Conservation (phyloP, 2,113 vertebrate species). For the Pantherophis guttatus region DNA sequence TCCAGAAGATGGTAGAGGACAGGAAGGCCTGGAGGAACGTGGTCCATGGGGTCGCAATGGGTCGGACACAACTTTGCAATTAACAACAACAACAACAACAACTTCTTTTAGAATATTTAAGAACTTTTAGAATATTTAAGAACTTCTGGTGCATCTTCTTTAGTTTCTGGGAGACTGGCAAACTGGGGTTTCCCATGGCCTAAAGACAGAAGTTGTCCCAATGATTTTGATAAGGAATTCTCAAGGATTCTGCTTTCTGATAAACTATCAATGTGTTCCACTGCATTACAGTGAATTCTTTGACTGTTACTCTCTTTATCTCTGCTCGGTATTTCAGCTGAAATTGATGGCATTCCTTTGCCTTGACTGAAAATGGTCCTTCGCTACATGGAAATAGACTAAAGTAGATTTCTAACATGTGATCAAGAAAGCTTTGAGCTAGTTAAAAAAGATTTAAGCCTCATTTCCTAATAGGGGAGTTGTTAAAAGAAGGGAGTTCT, state of each 20-base stretch:
- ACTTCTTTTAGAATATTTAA: background rate
- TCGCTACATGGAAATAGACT: background rate
- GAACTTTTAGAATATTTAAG: too few relatives aligned
- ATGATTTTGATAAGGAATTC: background rate
- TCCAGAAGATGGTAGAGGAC: too few relatives aligned
- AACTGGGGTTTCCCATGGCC: background rate
- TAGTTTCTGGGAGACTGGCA: background rate
- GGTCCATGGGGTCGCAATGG: too few relatives aligned
- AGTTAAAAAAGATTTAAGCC: background rate
- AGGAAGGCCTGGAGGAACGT: too few relatives aligned
- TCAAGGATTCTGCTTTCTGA: background rate
- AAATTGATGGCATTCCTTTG: background rate
- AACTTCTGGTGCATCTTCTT: background rate
- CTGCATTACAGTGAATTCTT: background rate
- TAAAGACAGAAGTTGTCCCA: background rate
- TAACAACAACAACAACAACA: too few relatives aligned
- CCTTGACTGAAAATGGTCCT: background rate
- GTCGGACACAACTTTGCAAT: too few relatives aligned
- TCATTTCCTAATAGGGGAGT: background rate
- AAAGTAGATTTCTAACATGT: background rate
- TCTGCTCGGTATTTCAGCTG: background rate
- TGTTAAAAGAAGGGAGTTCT: background rate
- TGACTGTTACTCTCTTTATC: background rate
- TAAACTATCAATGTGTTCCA: background rate
- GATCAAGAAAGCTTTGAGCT: background rate